A percentile compares a stretch with the other conserved stretches of the same genome.
Conservation (phyloP, 1,140 invertebrate species). For the Apis mellifera region DNA sequence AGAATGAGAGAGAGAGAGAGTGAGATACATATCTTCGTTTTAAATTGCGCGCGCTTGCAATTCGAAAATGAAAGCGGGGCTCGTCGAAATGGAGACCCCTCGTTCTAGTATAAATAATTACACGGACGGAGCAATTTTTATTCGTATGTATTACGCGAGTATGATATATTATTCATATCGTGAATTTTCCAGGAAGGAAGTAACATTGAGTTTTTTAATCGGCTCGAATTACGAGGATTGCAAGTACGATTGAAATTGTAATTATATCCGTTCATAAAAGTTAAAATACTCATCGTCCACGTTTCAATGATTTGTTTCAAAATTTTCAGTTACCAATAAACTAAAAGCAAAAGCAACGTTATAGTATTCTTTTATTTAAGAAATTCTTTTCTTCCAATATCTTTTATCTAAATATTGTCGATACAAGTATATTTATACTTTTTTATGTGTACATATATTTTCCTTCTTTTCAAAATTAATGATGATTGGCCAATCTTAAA, state of each 20-base stretch:
- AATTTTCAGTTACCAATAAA: conserved; percentile 24
- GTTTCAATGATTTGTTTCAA: background rate
- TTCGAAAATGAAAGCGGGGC: background rate
- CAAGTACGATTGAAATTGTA: background rate
- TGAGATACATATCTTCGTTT: too few relatives aligned
- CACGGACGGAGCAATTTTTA: background rate
- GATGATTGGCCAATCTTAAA: too few relatives aligned
- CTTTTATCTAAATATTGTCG: background rate
- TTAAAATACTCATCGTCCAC: background rate
- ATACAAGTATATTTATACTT: too few relatives aligned
- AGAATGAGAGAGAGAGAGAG: too few relatives aligned
- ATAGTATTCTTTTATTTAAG: background rate
- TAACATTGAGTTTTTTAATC: background rate
- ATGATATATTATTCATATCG: background rate
- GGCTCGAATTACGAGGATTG: background rate
- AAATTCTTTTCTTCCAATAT: background rate
- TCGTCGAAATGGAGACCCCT: too few relatives aligned
- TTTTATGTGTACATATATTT: too few relatives aligned
- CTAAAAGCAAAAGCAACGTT: background rate
- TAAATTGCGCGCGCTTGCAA: background rate
- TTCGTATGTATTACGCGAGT: background rate
- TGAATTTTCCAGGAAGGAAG: background rate
- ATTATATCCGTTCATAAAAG: background rate
- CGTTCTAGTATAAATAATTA: too few relatives aligned
- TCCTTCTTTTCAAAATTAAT: too few relatives aligned